Conservation (phyloP, 2,113 vertebrate genomes). For the Hypanus sabinus region DNA sequence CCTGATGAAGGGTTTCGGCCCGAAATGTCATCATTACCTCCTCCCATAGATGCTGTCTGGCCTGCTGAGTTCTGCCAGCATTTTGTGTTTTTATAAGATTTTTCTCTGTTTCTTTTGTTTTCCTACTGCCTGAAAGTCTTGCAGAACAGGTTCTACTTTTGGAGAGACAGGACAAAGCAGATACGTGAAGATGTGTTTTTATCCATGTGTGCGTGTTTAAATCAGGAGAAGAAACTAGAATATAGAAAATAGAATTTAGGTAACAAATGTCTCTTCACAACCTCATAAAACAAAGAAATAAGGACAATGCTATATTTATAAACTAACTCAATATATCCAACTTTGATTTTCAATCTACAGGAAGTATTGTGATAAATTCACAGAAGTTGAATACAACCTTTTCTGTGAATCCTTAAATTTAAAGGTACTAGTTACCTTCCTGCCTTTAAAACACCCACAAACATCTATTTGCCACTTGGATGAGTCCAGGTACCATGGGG, state of each 20-base stretch:
- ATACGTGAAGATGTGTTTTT: neutral
- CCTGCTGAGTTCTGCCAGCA: too few species aligned
- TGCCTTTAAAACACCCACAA: neutral
- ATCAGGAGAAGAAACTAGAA: neutral
- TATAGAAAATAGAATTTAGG: neutral
- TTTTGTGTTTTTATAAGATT: too few species aligned
- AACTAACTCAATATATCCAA: neutral
- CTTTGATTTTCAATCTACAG: neutral
- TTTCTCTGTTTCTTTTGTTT: neutral
- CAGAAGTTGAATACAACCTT: neutral
- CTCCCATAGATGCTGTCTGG: too few species aligned
- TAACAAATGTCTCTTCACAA: neutral
- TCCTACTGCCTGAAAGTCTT: neutral
- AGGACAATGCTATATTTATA: neutral
- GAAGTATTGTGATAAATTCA: neutral
- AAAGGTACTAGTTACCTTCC: neutral
- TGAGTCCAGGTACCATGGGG: neutral
- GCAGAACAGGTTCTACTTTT: neutral
- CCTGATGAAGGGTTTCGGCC: too few species aligned
- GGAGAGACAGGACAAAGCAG: neutral
- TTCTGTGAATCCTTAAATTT: neutral
- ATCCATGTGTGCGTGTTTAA: neutral
- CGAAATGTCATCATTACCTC: too few species aligned
- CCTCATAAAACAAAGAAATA: neutral
- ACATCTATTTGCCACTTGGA: neutral